Evolutionary conservation across 2,888 invertebrate genomes (phyloP).

Genomic region (Alcis repandata): DNA sequence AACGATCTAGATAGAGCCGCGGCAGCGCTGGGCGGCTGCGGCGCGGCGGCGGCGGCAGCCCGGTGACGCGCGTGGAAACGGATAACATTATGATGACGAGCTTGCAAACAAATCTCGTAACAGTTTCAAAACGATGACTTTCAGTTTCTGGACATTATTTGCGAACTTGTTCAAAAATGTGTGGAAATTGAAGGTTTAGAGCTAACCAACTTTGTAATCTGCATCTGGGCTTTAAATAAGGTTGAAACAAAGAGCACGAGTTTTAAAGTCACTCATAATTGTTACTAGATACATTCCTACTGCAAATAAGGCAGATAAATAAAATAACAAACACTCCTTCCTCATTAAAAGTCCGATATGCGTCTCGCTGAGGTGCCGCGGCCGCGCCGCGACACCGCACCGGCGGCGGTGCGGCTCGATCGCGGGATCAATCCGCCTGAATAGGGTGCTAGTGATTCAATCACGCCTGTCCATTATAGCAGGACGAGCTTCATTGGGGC

Average conservation of each 20-base stretch:
- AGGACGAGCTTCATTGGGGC: conserved; percentile 65
- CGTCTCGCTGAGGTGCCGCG: too few species aligned
- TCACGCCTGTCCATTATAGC: conserved; percentile 72
- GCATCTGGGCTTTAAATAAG: not conserved
- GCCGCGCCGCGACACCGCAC: not conserved
- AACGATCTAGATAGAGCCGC: conserved; percentile 19
- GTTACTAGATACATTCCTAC: conserved; percentile 21
- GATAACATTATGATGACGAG: conserved; percentile 22
- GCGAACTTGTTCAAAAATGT: conserved; percentile 1
- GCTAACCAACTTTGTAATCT: not conserved
- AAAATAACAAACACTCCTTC: conserved; percentile 30
- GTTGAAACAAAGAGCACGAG: too few species aligned
- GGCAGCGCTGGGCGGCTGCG: conserved; percentile 1
- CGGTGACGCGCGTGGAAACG: conserved; percentile 4
- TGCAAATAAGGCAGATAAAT: conserved; percentile 32
- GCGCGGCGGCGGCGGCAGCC: not conserved
- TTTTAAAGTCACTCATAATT: conserved; percentile 1
- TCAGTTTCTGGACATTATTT: not conserved
- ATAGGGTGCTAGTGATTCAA: conserved; percentile 74
- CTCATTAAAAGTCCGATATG: conserved; percentile 36
- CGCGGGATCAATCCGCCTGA: conserved; percentile 68
- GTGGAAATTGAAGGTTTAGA: not conserved
- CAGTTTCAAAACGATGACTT: conserved; percentile 6
- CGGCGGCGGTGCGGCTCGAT: conserved; percentile 51
- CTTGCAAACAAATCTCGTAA: conserved; percentile 1